Percentiles rank a stretch among this genome's conserved stretches.
Evolutionary conservation across 2,113 vertebrate species (phyloP).

Genomic region (Grammomys surdaster): DNA sequence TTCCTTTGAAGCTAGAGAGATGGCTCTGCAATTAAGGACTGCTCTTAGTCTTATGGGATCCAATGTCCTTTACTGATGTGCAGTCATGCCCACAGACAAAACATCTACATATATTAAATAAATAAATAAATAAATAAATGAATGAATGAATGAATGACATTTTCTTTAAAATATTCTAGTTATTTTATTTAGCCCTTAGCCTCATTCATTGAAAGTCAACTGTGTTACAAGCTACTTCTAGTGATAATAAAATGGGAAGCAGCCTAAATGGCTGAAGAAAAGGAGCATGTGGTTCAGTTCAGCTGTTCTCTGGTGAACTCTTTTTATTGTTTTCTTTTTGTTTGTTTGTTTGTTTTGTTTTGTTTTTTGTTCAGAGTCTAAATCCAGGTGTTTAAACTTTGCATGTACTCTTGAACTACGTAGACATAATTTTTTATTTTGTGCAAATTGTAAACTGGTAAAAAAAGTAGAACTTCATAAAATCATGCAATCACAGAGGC

Average conservation of each 20-base stretch:
- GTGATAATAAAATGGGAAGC: slow-evolving; percentile 36
- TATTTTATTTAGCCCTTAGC: slow-evolving; percentile 5
- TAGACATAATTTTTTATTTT: neutral
- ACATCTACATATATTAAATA: neutral
- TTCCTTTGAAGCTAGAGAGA: neutral
- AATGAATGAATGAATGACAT: too few species aligned
- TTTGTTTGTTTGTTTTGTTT: too few species aligned
- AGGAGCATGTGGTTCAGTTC: neutral
- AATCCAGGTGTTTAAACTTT: neutral
- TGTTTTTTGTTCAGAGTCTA: neutral
- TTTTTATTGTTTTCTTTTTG: neutral
- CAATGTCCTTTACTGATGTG: neutral
- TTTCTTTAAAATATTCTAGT: neutral
- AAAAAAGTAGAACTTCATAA: slow-evolving; percentile 41
- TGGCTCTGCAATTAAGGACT: neutral
- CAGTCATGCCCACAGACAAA: neutral
- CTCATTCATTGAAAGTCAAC: neutral
- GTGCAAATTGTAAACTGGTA: neutral
- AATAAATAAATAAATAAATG: neutral
- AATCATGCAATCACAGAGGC: neutral
- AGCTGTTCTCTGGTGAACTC: neutral
- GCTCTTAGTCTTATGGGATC: neutral
- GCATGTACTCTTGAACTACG: neutral
- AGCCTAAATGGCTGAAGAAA: neutral
- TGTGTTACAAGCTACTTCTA: neutral